These are phyloP conservation scores for Silurus asotus DNA, from an alignment of 2,113 vertebrate species.

Conservation along the genomic window DNA sequence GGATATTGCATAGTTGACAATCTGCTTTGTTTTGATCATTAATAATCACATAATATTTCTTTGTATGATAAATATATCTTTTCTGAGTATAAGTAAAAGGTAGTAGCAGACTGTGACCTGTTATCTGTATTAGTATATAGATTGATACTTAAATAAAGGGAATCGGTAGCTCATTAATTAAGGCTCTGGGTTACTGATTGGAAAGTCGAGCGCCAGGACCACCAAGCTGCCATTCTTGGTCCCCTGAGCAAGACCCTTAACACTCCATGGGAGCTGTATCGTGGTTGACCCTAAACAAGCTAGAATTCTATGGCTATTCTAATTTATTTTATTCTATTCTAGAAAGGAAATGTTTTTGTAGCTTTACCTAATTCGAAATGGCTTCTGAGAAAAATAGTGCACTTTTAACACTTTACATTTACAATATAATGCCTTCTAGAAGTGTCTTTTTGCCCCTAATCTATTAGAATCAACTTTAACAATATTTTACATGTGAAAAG, in stretches of 20 bases:
- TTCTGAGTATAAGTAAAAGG: neutral
- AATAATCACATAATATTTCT: neutral
- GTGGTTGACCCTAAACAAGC: too few species aligned
- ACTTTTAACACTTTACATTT: neutral
- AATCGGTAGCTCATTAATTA: too few species aligned
- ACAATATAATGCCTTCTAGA: neutral
- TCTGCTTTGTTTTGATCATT: neutral
- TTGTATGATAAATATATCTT: neutral
- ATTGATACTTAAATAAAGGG: neutral
- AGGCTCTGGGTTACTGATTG: too few species aligned
- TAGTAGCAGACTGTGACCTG: neutral
- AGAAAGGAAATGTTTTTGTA: neutral
- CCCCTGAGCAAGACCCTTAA: too few species aligned
- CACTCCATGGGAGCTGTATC: too few species aligned
- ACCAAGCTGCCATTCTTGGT: too few species aligned
- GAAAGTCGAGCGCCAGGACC: too few species aligned
- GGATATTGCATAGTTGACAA: neutral
- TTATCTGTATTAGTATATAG: neutral
- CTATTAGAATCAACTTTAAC: too few species aligned
- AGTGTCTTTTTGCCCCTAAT: too few species aligned
- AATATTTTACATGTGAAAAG: too few species aligned
- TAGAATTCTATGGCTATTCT: too few species aligned
- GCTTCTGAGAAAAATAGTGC: neutral
- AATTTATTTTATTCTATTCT: too few species aligned
- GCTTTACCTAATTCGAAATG: neutral